A percentile compares a stretch with the other conserved stretches of the same genome.
Conservation (phyloP, 1,140 invertebrate genomes). For the Drosophila chauvacae region DNA sequence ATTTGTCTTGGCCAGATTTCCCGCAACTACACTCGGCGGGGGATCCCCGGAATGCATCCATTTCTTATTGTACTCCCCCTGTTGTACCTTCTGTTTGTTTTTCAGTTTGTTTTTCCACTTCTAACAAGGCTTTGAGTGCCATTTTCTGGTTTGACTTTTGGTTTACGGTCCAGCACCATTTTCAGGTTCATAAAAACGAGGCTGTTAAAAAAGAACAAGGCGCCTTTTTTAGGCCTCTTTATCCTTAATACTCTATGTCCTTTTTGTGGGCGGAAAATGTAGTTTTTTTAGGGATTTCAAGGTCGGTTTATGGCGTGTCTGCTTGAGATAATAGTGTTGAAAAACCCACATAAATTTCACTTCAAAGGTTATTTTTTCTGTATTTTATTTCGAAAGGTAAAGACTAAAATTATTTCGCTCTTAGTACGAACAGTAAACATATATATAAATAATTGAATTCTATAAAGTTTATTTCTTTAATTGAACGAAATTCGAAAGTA, state of each 20-base stretch:
- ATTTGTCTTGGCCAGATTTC: conserved; percentile 23
- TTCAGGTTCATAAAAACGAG: conserved; percentile 49
- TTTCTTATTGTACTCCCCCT: conserved; percentile 30
- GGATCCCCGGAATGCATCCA: conserved; percentile 59
- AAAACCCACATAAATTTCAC: neutral
- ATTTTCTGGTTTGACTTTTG: conserved; percentile 51
- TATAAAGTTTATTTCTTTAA: neutral
- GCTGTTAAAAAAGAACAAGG: conserved; percentile 40
- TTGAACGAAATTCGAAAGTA: neutral
- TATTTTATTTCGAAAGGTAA: too few relatives aligned
- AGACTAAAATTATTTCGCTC: neutral
- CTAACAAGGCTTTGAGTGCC: conserved; percentile 46
- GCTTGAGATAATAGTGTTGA: neutral
- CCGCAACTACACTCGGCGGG: conserved; percentile 1
- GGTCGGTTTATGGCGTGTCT: neutral
- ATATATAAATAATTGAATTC: neutral
- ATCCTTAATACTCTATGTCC: conserved; percentile 17
- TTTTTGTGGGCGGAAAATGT: neutral
- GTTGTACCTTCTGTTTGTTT: conserved; percentile 17
- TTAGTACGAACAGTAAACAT: neutral
- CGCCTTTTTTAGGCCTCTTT: conserved; percentile 29
- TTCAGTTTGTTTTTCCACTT: conserved; percentile 28
- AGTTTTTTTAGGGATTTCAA: neutral
- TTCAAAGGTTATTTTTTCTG: neutral
- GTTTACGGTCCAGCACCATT: conserved; percentile 52